Percentiles rank a stretch among this genome's conserved stretches.
Evolutionary conservation across 2,888 invertebrate species (phyloP).

Genomic region (Eupithecia dodoneata): DNA sequence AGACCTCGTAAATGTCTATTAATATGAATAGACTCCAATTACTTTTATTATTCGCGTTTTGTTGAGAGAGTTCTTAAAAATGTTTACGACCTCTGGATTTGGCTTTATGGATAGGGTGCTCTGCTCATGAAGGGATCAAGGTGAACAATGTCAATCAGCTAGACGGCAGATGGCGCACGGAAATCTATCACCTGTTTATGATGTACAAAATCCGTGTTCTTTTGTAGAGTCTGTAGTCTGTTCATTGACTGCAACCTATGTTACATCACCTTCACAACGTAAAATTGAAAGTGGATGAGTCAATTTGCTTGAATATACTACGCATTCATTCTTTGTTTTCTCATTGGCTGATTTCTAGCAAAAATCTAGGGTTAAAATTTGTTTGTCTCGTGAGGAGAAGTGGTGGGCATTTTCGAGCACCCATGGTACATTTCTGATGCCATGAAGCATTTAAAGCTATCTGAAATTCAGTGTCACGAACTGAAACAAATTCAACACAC

Average conservation of each 20-base stretch:
- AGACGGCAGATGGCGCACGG: constrained; percentile 70
- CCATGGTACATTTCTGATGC: neutral
- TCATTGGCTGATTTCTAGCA: neutral
- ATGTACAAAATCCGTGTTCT: constrained; percentile 5
- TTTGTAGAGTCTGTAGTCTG: neutral
- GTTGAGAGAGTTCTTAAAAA: constrained; percentile 80
- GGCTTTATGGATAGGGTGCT: constrained; percentile 69
- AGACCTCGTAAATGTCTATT: constrained; percentile 83
- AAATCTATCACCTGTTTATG: constrained; percentile 59
- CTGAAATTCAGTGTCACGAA: constrained; percentile 24
- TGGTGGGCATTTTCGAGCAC: neutral
- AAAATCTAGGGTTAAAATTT: neutral
- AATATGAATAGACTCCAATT: constrained; percentile 85
- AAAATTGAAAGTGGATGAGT: neutral
- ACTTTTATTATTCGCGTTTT: constrained; percentile 84
- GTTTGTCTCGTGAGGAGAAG: neutral
- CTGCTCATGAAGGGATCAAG: constrained; percentile 59
- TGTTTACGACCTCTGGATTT: constrained; percentile 79
- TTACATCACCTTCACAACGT: neutral
- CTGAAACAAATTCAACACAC: constrained; percentile 52
- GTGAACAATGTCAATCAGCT: constrained; percentile 62
- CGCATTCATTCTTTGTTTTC: neutral
- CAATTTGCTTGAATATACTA: neutral
- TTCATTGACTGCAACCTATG: neutral
- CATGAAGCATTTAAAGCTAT: constrained; percentile 28